Percentiles rank a stretch among this genome's conserved stretches.
Evolutionary conservation across 2,113 vertebrate species (phyloP).

Genomic region (Isichthys henryi): DNA sequence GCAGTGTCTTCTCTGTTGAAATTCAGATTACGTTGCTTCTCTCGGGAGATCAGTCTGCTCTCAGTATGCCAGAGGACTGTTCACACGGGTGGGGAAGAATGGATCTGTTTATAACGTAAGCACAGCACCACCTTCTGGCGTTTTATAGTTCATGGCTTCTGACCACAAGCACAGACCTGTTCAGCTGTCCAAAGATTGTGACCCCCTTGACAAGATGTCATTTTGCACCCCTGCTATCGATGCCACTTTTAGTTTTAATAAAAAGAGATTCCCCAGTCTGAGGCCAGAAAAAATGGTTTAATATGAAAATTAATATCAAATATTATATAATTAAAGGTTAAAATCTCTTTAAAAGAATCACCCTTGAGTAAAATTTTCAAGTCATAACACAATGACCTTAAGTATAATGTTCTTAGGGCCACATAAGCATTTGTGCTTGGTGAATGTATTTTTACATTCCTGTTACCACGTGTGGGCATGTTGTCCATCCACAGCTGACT

Average conservation of each 20-base stretch:
- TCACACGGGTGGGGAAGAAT: constrained; percentile 52
- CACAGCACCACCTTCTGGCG: neutral
- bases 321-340: neutral
- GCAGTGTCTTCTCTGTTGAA: neutral
- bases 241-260: neutral
- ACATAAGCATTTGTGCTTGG: neutral
- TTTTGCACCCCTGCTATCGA: neutral
- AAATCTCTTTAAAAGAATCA: no score
- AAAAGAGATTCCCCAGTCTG: neutral
- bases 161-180: neutral
- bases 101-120: constrained; percentile 66
- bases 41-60: constrained; percentile 66
- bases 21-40: constrained; percentile 62
- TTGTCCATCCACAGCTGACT: constrained; percentile 53
- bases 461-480: neutral
- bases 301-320: neutral
- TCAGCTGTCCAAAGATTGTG: neutral
- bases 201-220: neutral
- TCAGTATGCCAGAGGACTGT: constrained; percentile 63
- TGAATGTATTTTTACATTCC: neutral
- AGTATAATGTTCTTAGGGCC: neutral
- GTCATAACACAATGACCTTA: neutral
- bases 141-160: neutral
- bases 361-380: neutral
- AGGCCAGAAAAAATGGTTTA: neutral